Base-by-base conservation (phyloP, 2,113 vertebrate species). In the Syrrhaptes paradoxus region DNA sequence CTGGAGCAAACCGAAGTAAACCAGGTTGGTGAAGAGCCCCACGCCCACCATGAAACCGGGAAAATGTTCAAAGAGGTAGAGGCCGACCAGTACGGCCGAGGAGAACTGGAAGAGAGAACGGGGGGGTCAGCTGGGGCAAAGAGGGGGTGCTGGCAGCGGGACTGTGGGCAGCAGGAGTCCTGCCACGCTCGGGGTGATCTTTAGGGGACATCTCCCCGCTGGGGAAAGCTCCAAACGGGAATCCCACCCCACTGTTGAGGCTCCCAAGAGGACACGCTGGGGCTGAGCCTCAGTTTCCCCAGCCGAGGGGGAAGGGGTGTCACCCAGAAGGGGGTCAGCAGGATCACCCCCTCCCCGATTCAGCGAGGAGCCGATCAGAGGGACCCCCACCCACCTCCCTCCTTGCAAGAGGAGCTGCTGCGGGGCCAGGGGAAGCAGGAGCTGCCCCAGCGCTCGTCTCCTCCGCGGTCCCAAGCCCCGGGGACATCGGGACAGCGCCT, bases 21-120 rank as follows among this genome's bases (percentile, higher is more conserved):
- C 99, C 51, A 99, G 97, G 97, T 99, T 99, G 91, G 99, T 99
- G 98, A 99, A 99, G 88, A 99, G 99, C 43, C 99, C 99, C 25
- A 99, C 95, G 7, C 98, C 98, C 46, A 99, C 98, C 98, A 99
- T 98, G 74, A 98, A 90, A 12, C 96, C 84, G 0, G 99, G 99
- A 93, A 99, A 99, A 38, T 96, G 98, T 71, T 99, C 99, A 49
- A 99, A 99, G 74, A 99, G 58, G 95, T 99, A 99, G 54, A 99
- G 98, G 17, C 99, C 98, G 1, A 98, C 95, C 95, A 99, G 98
- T 81, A 99, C 98, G 2, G 97, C 98, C 12, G 99, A 99, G 72
- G 99, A 99, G 95, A 99, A 99, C 99, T 99, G 98, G n/a, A 85
- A 85, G 13, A 80, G 21, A 65, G 65, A 16, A 45, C 7, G 5